Conservation (phyloP, 2,888 invertebrate species). For the Catocala sponsa region DNA sequence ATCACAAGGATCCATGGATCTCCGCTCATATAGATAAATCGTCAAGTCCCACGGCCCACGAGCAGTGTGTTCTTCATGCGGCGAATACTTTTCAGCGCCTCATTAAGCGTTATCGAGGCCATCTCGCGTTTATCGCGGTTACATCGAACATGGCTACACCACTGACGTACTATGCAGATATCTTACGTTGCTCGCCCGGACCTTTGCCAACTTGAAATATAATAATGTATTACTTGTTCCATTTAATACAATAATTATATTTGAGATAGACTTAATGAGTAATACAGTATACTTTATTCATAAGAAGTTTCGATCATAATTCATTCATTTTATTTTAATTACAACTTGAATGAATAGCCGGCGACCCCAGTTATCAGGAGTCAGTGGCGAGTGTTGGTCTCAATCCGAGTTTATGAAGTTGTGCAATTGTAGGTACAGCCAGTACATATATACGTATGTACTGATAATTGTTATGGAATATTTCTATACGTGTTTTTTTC, state of each 20-base stretch:
- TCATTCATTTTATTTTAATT: constrained; percentile 75
- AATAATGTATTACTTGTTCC: constrained; percentile 16
- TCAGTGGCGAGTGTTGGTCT: constrained; percentile 55
- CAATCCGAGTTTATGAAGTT: constrained; percentile 57
- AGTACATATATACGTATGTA: constrained; percentile 25
- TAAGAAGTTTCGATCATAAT: constrained; percentile 43
- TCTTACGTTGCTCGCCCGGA: constrained; percentile 18
- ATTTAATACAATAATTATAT: constrained; percentile 2
- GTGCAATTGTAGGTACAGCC: constrained; percentile 35
- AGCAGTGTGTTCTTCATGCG: constrained; percentile 17
- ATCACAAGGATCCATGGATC: constrained; percentile 15
- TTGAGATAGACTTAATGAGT: constrained; percentile 14
- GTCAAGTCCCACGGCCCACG: constrained; percentile 18
- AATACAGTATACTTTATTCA: constrained; percentile 20
- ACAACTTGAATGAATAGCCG: constrained; percentile 72
- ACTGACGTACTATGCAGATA: constrained; percentile 21
- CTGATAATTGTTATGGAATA: constrained; percentile 49
- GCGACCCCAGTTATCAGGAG: constrained; percentile 71
- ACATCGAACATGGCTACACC: constrained; percentile 17
- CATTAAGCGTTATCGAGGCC: constrained; percentile 29
- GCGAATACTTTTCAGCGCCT: constrained; percentile 29
- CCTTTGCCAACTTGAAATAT: constrained; percentile 24
- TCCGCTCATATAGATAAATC: constrained; percentile 16
- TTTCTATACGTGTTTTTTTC: constrained; percentile 44
- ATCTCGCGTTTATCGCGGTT: constrained; percentile 21